Percentiles rank a stretch among this genome's conserved stretches.
These are phyloP conservation scores for Tadarida brasiliensis DNA, from an alignment of 2,797 vertebrate genomes.

Conservation along the genomic window DNA sequence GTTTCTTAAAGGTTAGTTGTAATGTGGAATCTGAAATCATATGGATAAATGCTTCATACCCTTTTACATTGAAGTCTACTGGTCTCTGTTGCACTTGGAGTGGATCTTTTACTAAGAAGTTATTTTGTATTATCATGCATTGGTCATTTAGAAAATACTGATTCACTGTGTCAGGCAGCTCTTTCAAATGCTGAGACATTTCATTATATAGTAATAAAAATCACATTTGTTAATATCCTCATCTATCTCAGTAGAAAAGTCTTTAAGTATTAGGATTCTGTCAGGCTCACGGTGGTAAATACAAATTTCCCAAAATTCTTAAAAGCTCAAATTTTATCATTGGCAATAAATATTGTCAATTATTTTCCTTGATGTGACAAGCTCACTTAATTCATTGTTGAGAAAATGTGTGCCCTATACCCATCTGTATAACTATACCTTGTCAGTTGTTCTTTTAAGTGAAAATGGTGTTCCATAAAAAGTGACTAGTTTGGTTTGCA, in stretches of 20 bases:
- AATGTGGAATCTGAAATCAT: background rate
- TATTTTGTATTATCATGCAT: constrained; percentile 29
- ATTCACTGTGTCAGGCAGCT: background rate
- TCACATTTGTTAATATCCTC: background rate
- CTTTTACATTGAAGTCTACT: constrained; percentile 27
- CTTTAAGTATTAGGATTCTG: constrained; percentile 38
- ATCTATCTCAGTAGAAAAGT: background rate
- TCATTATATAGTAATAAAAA: background rate
- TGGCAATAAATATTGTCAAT: constrained; percentile 24
- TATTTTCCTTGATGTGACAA: constrained; percentile 45
- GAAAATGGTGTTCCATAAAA: background rate
- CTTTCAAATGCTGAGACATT: constrained; percentile 34
- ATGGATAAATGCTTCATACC: background rate
- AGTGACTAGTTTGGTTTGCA: background rate
- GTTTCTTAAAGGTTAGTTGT: constrained; percentile 5
- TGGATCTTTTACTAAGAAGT: constrained; percentile 34
- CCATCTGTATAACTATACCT: background rate
- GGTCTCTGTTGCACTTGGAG: background rate
- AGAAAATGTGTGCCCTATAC: constrained; percentile 28
- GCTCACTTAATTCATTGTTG: constrained; percentile 23
- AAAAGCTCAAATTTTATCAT: constrained; percentile 48
- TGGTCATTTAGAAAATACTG: constrained; percentile 44
- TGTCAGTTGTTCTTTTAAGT: background rate
- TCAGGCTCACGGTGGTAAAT: background rate
- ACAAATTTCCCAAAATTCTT: constrained; percentile 15